Evolutionary conservation across 2,888 invertebrate species (phyloP).

Genomic region (Lepidochitona cinerea): DNA sequence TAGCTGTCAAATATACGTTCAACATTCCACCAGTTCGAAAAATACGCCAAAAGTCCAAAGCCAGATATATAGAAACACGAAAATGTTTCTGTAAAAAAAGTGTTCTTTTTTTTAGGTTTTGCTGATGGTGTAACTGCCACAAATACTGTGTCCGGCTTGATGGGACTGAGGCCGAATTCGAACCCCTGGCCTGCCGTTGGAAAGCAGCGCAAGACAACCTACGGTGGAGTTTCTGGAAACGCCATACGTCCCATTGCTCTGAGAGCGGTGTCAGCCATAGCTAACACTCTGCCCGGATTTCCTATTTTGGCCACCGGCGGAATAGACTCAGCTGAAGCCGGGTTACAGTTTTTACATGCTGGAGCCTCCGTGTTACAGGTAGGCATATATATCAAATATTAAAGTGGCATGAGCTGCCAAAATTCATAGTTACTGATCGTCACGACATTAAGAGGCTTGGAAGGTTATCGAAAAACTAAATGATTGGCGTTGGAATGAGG

Average conservation of each 20-base stretch:
- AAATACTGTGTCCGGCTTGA: slow-evolving; percentile 96
- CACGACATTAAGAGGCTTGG: no score
- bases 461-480: no score
- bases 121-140: slow-evolving; percentile 97
- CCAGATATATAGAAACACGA: no score
- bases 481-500: no score
- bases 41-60: no score
- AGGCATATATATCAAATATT: no score
- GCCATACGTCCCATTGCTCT: slow-evolving; percentile 96
- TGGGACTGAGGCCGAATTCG: slow-evolving; percentile 86
- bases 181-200: slow-evolving; percentile 95
- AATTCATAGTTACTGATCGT: no score
- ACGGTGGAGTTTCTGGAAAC: slow-evolving; percentile 94
- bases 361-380: slow-evolving; percentile 95
- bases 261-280: slow-evolving; percentile 91
- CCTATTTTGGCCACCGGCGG: slow-evolving; percentile 97
- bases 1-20: no score
- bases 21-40: no score
- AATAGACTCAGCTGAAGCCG: slow-evolving; percentile 95
- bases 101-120: slow-evolving; percentile 77
- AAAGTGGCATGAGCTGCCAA: no score
- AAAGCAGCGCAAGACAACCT: slow-evolving; percentile 84
- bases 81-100: no score
- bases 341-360: slow-evolving; percentile 93
- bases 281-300: slow-evolving; percentile 85